These are phyloP conservation scores for Plagodis dolabraria DNA, from an alignment of 2,888 invertebrate genomes.

Conservation along the genomic window DNA sequence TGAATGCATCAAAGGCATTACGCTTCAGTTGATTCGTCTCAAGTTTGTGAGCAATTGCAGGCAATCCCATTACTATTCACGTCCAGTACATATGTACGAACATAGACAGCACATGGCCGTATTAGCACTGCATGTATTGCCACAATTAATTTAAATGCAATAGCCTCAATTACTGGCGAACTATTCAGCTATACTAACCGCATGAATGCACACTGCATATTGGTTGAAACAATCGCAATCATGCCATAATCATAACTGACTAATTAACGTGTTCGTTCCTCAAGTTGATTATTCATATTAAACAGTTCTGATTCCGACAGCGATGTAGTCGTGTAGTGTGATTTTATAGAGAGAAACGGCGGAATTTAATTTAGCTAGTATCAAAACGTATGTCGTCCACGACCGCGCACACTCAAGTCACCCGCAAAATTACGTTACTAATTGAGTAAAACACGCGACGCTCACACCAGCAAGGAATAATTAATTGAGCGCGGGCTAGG, in stretches of 20 bases:
- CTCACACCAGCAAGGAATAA: constrained; percentile 84
- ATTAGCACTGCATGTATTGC: constrained; percentile 67
- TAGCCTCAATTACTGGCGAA: constrained; percentile 74
- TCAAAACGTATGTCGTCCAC: constrained; percentile 66
- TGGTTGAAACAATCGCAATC: constrained; percentile 49
- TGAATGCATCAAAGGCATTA: constrained; percentile 72
- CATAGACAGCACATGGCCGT: constrained; percentile 52
- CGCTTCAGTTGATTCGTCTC: constrained; percentile 66
- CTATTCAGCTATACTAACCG: constrained; percentile 59
- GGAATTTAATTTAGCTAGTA: constrained; percentile 49
- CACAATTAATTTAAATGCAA: constrained; percentile 80
- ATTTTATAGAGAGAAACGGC: constrained; percentile 26
- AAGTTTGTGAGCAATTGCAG: constrained; percentile 73
- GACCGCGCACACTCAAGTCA: constrained; percentile 81
- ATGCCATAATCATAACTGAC: constrained; percentile 48
- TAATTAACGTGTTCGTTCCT: constrained; percentile 46
- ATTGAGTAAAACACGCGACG: constrained; percentile 85
- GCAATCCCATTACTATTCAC: constrained; percentile 71
- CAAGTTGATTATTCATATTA: constrained; percentile 38
- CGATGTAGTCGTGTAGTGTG: no score
- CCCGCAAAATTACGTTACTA: constrained; percentile 85
- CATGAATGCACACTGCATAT: constrained; percentile 43
- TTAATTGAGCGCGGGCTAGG: constrained; percentile 81
- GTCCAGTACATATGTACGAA: constrained; percentile 58
- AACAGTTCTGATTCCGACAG: constrained; percentile 26